These are phyloP conservation scores for Notothenia coriiceps DNA, from an alignment of 2,113 vertebrate genomes.

Conservation along the genomic window DNA sequence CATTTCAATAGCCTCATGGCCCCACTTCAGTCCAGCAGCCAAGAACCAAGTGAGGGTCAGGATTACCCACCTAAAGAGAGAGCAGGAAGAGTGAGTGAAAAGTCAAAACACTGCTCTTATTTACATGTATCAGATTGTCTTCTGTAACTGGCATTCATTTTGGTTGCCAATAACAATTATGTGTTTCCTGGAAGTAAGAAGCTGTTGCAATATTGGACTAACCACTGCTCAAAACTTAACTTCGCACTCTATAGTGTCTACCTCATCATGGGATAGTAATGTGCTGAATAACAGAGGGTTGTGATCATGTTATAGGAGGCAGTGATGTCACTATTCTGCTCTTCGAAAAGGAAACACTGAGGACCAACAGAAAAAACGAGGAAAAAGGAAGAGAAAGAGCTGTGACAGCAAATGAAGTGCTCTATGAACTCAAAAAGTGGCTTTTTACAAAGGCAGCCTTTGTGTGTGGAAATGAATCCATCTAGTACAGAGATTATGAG, in stretches of 20 bases:
- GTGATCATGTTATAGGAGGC: constrained; percentile 31
- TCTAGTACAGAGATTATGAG: constrained; percentile 58
- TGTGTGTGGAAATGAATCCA: constrained; percentile 51
- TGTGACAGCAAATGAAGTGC: constrained; percentile 46
- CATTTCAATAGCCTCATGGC: constrained; percentile 99
- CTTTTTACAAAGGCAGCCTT: constrained; percentile 32
- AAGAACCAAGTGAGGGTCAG: constrained; percentile 98
- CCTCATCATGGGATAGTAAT: constrained; percentile 18
- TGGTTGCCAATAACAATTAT: constrained; percentile 1
- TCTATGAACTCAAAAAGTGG: constrained; percentile 24
- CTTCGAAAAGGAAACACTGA: constrained; percentile 31
- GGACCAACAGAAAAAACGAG: constrained; percentile 65
- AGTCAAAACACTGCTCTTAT: neutral
- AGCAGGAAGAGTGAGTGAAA: neutral
- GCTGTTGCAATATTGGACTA: neutral
- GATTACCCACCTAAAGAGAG: constrained; percentile 94
- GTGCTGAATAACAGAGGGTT: constrained; percentile 23
- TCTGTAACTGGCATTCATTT: neutral
- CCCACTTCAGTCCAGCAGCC: constrained; percentile 98
- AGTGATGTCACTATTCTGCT: constrained; percentile 1
- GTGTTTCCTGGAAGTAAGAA: constrained; percentile 2
- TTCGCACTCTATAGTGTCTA: neutral
- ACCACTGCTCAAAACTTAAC: constrained; percentile 1
- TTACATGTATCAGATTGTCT: neutral
- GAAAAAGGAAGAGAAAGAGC: constrained; percentile 58